A percentile compares a stretch with the other conserved stretches of the same genome.
These are phyloP conservation scores for Oopsacas minuta DNA, from an alignment of 37 sponge, comb jelly and placozoan genomes.

Conservation along the genomic window DNA sequence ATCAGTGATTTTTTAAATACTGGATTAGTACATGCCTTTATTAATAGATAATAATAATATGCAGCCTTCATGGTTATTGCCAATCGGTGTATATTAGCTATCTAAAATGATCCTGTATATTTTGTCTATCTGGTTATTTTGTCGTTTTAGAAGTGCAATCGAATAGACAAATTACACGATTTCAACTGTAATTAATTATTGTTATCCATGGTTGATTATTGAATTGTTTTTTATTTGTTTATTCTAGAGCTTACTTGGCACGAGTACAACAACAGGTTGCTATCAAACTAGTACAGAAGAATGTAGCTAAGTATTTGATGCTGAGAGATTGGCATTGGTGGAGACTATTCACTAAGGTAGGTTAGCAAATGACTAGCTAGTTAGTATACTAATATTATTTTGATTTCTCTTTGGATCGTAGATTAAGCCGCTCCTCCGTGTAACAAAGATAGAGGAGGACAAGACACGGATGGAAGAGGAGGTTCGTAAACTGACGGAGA, in stretches of 20 bases:
- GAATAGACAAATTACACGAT: no score
- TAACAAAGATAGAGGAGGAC: slow-evolving; percentile 88
- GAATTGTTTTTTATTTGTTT: not conserved
- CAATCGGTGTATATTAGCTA: no score
- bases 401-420: not conserved
- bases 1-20: no score
- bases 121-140: no score
- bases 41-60: no score
- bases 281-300: slow-evolving; percentile 85
- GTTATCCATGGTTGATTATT: no score
- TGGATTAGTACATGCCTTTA: no score
- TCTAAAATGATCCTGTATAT: no score
- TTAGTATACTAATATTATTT: not conserved
- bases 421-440: slow-evolving; percentile 91
- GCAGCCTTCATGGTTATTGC: no score
- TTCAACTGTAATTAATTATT: no score
- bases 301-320: slow-evolving; percentile 86
- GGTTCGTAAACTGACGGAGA: slow-evolving; percentile 62
- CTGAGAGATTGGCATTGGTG: slow-evolving; percentile 99
- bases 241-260: slow-evolving; percentile 54
- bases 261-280: slow-evolving; percentile 81
- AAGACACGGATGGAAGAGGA: slow-evolving; percentile 80
- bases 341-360: slow-evolving; percentile 90
- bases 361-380: not conserved
- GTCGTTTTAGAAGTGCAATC: no score